phyloP scores from a whole-genome alignment of 2,113 vertebrate species.

The Tursiops truncatus region DNA sequence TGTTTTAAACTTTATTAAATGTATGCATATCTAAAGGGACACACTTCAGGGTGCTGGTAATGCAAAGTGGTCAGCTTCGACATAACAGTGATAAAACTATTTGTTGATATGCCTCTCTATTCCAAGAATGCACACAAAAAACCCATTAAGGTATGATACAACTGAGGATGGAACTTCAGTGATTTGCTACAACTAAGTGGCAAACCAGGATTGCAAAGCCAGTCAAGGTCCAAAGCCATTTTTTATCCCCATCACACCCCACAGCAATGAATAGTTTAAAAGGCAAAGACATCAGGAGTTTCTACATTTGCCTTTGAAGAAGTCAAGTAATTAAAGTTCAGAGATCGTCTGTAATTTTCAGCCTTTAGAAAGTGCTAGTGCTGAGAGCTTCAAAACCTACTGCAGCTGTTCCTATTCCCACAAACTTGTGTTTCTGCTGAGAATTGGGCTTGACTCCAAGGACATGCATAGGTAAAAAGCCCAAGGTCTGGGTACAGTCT shows the following conservation, averaged over 20 bases:
- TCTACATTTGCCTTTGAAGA: conserved; percentile 2
- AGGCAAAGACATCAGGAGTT: neutral
- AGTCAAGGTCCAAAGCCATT: neutral
- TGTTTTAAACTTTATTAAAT: neutral
- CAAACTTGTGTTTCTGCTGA: conserved; percentile 67
- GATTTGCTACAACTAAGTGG: neutral
- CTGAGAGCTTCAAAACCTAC: conserved; percentile 36
- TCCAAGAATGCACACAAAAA: neutral
- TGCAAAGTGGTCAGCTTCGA: neutral
- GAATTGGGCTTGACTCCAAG: conserved; percentile 58
- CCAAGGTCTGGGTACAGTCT: neutral
- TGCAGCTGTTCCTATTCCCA: conserved; percentile 42
- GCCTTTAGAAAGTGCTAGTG: neutral
- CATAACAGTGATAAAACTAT: neutral
- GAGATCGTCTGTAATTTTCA: conserved; percentile 24
- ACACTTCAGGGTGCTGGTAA: neutral
- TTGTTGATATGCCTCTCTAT: neutral
- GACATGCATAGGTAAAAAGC: conserved; percentile 51
- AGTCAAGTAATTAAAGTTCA: conserved; percentile 32
- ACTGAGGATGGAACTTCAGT: neutral
- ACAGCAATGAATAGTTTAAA: neutral
- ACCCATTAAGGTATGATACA: neutral
- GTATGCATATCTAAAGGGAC: neutral
- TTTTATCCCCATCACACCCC: neutral
- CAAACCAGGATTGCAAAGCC: neutral